phyloP scores from a whole-genome alignment of 2,113 vertebrate genomes.

The Sturnira hondurensis region DNA sequence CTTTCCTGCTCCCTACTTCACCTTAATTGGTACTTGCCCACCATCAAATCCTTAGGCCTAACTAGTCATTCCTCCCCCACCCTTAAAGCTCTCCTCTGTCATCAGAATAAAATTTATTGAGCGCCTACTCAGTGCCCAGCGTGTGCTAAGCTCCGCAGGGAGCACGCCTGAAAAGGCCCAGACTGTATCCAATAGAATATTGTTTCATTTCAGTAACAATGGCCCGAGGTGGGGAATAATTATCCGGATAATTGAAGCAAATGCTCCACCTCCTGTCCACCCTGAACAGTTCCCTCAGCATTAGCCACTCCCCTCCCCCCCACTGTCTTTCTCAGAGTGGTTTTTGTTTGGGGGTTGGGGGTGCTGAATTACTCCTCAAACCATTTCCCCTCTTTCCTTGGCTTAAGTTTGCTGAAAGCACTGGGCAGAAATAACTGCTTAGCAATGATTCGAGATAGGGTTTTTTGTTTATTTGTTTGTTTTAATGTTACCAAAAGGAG shows the following conservation, averaged over 20 bases:
- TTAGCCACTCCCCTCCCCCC: not conserved
- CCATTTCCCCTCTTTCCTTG: not conserved
- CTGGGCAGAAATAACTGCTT: not conserved
- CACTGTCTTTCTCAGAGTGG: not conserved
- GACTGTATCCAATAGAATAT: constrained; percentile 70
- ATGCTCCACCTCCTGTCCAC: constrained; percentile 60
- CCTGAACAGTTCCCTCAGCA: not conserved
- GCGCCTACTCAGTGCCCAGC: constrained; percentile 61
- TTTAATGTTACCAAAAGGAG: not conserved
- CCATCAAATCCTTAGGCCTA: not conserved
- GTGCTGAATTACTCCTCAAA: not conserved
- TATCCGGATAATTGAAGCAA: constrained; percentile 77
- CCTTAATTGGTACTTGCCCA: not conserved
- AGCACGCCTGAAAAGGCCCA: constrained; percentile 51
- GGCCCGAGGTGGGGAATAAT: constrained; percentile 67
- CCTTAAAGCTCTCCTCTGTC: constrained; percentile 48
- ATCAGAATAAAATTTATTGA: constrained; percentile 68
- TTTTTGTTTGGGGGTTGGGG: not conserved
- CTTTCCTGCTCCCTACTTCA: not conserved
- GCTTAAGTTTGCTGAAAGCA: not conserved
- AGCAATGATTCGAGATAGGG: not conserved
- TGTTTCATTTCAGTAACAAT: constrained; percentile 74
- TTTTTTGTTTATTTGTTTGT: not conserved
- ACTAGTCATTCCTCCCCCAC: constrained; percentile 18
- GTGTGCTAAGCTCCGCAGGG: constrained; percentile 61